A percentile compares a stretch with the other conserved stretches of the same genome.
phyloP scores from a whole-genome alignment of 2,797 vertebrate genomes.

The Luscinia megarhynchos region DNA sequence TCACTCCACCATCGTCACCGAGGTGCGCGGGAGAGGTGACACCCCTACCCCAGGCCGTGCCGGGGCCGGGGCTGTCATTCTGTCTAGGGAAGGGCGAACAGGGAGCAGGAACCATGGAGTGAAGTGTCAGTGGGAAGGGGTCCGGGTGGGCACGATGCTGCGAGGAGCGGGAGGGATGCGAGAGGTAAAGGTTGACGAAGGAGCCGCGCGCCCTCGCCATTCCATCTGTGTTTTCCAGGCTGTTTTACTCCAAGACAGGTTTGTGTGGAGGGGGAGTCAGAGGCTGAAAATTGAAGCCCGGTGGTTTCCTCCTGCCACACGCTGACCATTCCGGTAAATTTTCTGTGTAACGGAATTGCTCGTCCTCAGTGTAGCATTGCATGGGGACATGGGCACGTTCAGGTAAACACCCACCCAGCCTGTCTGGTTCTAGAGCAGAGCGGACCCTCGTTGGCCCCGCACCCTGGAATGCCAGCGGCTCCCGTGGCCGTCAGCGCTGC shows the following conservation, averaged over 20 bases:
- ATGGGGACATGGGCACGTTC: rapidly evolving
- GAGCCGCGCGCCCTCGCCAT: rapidly evolving
- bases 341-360: rapidly evolving
- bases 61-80: not conserved
- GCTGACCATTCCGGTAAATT: not conserved
- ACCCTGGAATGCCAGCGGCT: rapidly evolving
- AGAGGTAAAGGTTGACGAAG: not conserved
- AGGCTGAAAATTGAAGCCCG: not conserved
- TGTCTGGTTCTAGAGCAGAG: not conserved
- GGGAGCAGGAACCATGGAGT: not conserved
- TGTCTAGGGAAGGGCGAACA: not conserved
- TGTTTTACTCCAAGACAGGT: not conserved
- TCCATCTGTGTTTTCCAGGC: not conserved
- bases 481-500: rapidly evolving
- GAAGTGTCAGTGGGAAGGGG: not conserved
- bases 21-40: constrained; percentile 74
- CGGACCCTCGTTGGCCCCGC: not conserved
- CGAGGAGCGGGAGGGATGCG: not conserved
- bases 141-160: not conserved
- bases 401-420: rapidly evolving
- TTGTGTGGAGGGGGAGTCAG: not conserved
- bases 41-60: no score
- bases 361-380: not conserved
- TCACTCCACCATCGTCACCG: constrained; percentile 80
- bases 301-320: not conserved